These are phyloP conservation scores for Andricus curvator DNA, from an alignment of 2,888 invertebrate species.

Conservation along the genomic window DNA sequence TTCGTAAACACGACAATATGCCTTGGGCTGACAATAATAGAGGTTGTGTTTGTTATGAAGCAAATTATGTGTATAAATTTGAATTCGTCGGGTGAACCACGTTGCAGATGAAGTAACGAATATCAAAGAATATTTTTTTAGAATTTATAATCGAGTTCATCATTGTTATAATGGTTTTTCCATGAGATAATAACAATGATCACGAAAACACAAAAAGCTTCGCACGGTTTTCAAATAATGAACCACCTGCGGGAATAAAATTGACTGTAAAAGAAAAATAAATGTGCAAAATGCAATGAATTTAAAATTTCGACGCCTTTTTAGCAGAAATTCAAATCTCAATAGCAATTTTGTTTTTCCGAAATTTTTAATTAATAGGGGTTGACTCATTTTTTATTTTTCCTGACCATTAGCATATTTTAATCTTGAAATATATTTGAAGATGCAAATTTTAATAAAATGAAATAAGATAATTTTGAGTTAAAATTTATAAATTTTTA, in stretches of 20 bases:
- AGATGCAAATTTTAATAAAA: too few species aligned
- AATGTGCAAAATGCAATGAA: background rate
- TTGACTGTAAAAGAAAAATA: background rate
- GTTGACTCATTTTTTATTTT: too few species aligned
- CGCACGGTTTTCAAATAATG: background rate
- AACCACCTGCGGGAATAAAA: background rate
- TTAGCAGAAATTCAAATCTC: background rate
- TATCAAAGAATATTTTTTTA: background rate
- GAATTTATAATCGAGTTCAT: background rate
- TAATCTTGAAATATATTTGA: too few species aligned
- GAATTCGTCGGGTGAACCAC: background rate
- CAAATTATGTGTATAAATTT: constrained; percentile 1
- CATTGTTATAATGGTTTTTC: background rate
- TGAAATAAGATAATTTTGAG: too few species aligned
- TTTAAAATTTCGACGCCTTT: background rate
- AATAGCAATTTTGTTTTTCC: too few species aligned
- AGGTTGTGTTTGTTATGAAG: background rate
- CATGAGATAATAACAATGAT: background rate
- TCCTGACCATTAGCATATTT: too few species aligned
- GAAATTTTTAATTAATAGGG: too few species aligned
- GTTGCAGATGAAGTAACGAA: background rate
- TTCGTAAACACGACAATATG: background rate
- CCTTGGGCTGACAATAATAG: background rate
- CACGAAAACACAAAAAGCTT: background rate
- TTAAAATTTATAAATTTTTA: too few species aligned